Conservation (phyloP, 2,888 invertebrate species). For the Odontocolon sp. region DNA sequence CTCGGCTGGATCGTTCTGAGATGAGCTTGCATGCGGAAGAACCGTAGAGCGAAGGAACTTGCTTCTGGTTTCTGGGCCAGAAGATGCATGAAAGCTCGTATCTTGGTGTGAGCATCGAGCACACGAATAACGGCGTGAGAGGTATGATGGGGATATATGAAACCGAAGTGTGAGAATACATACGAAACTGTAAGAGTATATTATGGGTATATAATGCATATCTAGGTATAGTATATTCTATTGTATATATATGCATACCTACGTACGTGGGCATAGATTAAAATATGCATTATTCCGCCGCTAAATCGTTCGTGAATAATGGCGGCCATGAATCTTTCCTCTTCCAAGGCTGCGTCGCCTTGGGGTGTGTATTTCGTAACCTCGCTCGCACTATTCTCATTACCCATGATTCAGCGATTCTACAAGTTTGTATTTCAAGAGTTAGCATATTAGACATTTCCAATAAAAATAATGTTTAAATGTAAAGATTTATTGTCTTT, state of each 20-base stretch:
- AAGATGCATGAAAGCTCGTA: no score
- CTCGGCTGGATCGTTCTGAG: no score
- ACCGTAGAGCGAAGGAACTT: no score
- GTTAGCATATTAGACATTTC: slow-evolving; percentile 4
- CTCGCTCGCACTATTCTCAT: slow-evolving; percentile 30
- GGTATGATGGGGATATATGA: not conserved
- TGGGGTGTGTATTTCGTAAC: slow-evolving; percentile 24
- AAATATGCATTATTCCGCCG: slow-evolving; percentile 70
- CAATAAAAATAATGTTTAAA: no score
- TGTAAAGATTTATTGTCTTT: no score
- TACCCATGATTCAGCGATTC: slow-evolving; percentile 11
- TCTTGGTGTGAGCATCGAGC: not conserved
- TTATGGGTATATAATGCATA: slow-evolving; percentile 9
- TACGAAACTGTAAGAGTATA: not conserved
- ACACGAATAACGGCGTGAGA: not conserved
- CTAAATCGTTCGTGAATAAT: slow-evolving; percentile 75
- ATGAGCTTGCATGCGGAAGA: no score
- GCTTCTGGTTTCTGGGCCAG: no score
- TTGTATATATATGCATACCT: not conserved
- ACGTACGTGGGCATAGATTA: slow-evolving; percentile 57
- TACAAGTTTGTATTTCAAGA: not conserved
- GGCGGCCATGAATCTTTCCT: slow-evolving; percentile 67
- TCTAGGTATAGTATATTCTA: slow-evolving; percentile 9
- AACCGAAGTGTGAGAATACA: not conserved
- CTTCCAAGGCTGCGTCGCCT: slow-evolving; percentile 27